phyloP scores from a whole-genome alignment of 1,140 invertebrate species.

The Pissodes strobi region DNA sequence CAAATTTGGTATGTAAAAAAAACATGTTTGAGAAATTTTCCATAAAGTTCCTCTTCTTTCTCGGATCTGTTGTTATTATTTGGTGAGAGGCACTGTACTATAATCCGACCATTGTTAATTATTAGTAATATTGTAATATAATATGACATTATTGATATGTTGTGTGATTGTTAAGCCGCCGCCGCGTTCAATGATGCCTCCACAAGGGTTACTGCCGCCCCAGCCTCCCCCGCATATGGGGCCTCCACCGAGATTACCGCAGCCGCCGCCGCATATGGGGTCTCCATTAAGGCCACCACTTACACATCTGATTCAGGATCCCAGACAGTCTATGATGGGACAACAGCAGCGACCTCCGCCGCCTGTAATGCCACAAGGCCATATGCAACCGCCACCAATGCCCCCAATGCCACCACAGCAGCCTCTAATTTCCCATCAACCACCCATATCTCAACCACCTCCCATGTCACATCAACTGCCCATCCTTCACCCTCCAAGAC shows the following conservation, averaged over 20 bases:
- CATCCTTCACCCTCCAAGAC: neutral
- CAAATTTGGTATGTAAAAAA: constrained; percentile 35
- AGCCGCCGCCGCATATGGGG: constrained; percentile 5
- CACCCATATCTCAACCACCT: neutral
- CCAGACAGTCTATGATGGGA: neutral
- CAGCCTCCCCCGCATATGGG: neutral
- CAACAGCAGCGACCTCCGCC: neutral
- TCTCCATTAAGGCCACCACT: too few relatives aligned
- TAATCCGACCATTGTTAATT: neutral
- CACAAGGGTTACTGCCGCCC: neutral
- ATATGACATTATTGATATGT: too few relatives aligned
- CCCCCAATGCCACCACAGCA: constrained; percentile 6
- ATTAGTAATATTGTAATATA: too few relatives aligned
- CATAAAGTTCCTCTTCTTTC: too few relatives aligned
- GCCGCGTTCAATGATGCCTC: neutral
- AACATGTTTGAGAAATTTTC: too few relatives aligned
- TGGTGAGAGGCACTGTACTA: neutral
- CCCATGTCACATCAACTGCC: neutral
- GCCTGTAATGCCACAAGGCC: neutral
- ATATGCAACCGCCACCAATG: too few relatives aligned
- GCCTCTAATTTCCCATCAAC: constrained; percentile 1
- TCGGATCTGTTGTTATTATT: too few relatives aligned
- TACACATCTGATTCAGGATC: too few relatives aligned
- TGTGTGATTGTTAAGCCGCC: neutral
- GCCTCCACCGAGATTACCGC: neutral